A percentile compares a stretch with the other conserved stretches of the same genome.
Conservation (phyloP, 2,888 invertebrate genomes). For the Thera obeliscata region DNA sequence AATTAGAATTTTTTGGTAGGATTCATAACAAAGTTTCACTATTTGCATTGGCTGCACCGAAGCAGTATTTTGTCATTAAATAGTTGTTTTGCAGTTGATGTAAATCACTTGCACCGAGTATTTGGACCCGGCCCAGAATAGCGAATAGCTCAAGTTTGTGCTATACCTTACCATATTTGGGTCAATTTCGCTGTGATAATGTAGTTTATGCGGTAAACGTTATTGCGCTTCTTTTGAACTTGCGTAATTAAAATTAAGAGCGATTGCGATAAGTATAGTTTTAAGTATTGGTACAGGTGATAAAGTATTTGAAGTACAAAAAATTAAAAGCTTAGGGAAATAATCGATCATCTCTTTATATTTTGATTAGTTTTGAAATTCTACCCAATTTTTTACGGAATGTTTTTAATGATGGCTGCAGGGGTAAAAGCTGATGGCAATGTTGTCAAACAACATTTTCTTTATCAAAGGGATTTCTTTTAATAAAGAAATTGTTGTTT, state of each 20-base stretch:
- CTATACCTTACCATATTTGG: constrained; percentile 64
- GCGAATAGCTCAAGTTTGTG: constrained; percentile 57
- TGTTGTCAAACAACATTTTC: too few relatives aligned
- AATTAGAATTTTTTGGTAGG: constrained; percentile 13
- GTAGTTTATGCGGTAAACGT: constrained; percentile 51
- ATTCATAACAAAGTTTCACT: constrained; percentile 30
- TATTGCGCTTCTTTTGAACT: constrained; percentile 22
- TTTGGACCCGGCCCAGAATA: constrained; percentile 67
- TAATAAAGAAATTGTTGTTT: too few relatives aligned
- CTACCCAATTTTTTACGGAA: too few relatives aligned
- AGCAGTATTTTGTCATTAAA: constrained; percentile 52
- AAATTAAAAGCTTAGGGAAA: too few relatives aligned
- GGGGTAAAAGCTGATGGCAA: too few relatives aligned
- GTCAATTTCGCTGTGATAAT: constrained; percentile 56
- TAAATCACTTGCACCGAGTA: constrained; percentile 56
- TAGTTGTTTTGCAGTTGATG: constrained; percentile 56
- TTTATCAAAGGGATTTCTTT: too few relatives aligned
- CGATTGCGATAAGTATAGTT: too few relatives aligned
- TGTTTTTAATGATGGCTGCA: too few relatives aligned
- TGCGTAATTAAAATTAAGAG: not conserved
- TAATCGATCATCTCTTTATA: too few relatives aligned
- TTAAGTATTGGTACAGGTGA: too few relatives aligned
- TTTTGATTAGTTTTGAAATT: too few relatives aligned
- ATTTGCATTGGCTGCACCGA: constrained; percentile 37
- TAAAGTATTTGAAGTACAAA: too few relatives aligned